These are phyloP conservation scores for Drosophila tristis DNA, from an alignment of 1,140 invertebrate genomes.

Conservation along the genomic window DNA sequence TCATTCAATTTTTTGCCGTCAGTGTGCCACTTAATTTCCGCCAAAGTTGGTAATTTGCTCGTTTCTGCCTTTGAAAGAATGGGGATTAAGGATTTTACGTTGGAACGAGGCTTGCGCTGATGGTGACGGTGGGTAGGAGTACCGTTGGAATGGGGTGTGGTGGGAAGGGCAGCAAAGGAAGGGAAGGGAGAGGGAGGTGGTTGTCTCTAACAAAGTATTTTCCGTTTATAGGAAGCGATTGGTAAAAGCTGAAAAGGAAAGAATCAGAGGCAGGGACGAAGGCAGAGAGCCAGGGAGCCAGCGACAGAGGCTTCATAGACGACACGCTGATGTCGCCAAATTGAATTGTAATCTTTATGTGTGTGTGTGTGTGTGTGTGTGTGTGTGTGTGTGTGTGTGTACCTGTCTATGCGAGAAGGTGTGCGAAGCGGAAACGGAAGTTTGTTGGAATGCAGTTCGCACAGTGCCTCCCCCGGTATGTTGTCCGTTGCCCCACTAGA, in stretches of 20 bases:
- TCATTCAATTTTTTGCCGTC: constrained; percentile 57
- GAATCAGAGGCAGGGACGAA: background rate
- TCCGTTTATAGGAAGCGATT: constrained; percentile 50
- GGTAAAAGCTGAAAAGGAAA: constrained; percentile 32
- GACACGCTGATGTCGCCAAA: constrained; percentile 60
- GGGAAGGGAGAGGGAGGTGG: background rate
- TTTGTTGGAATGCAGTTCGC: constrained; percentile 74
- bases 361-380: too few relatives aligned
- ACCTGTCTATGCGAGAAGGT: constrained; percentile 11
- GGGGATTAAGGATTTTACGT: constrained; percentile 48
- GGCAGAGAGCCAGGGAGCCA: background rate
- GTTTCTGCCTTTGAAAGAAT: constrained; percentile 49
- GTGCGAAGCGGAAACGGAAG: constrained; percentile 71
- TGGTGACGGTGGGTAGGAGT: too few relatives aligned
- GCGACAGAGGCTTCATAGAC: constrained; percentile 27
- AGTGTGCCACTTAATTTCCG: constrained; percentile 77
- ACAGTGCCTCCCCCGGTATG: constrained; percentile 22
- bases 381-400: constrained; percentile 11
- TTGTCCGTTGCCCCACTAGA: background rate
- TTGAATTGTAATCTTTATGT: constrained; percentile 59
- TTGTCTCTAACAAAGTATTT: constrained; percentile 53
- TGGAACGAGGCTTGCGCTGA: background rate
- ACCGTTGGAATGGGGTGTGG: too few relatives aligned
- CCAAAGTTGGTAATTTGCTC: constrained; percentile 76
- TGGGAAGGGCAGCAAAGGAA: background rate